phyloP scores from a whole-genome alignment of 2,797 vertebrate genomes.

The Acanthis flammea region DNA sequence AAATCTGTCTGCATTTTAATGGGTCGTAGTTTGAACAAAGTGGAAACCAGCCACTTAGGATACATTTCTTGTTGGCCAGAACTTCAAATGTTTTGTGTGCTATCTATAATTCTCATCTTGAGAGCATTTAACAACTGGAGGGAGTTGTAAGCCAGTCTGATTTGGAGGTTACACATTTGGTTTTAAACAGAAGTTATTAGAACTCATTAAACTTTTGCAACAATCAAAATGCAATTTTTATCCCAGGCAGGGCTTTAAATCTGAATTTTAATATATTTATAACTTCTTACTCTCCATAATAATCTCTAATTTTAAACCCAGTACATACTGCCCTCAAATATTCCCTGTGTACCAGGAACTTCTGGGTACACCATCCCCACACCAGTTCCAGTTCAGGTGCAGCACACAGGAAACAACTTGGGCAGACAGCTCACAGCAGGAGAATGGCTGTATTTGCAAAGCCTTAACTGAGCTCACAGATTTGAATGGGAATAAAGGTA shows the following conservation, averaged over 20 bases:
- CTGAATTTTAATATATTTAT: not conserved
- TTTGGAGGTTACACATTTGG: not conserved
- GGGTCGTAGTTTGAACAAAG: constrained; percentile 35
- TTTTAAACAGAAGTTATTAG: constrained; percentile 46
- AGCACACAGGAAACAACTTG: not conserved
- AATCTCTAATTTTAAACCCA: not conserved
- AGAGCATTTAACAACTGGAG: constrained; percentile 4
- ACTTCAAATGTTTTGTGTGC: constrained; percentile 32
- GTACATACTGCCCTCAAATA: not conserved
- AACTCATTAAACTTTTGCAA: not conserved
- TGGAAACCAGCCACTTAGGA: constrained; percentile 57
- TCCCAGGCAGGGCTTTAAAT: not conserved
- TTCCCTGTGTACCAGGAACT: not conserved
- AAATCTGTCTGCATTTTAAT: constrained; percentile 63
- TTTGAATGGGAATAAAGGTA: not conserved
- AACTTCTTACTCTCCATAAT: not conserved
- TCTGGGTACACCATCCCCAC: not conserved
- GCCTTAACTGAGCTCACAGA: not conserved
- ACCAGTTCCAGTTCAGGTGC: not conserved
- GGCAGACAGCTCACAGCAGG: not conserved
- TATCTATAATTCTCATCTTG: constrained; percentile 42
- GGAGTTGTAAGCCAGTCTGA: not conserved
- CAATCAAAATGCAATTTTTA: not conserved
- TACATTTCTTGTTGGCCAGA: constrained; percentile 51
- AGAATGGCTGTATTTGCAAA: not conserved